Evolutionary conservation across 2,797 vertebrate genomes (phyloP), one percentile per base, ranked within the genome.

Genomic region (Hylomyscus alleni): DNA sequence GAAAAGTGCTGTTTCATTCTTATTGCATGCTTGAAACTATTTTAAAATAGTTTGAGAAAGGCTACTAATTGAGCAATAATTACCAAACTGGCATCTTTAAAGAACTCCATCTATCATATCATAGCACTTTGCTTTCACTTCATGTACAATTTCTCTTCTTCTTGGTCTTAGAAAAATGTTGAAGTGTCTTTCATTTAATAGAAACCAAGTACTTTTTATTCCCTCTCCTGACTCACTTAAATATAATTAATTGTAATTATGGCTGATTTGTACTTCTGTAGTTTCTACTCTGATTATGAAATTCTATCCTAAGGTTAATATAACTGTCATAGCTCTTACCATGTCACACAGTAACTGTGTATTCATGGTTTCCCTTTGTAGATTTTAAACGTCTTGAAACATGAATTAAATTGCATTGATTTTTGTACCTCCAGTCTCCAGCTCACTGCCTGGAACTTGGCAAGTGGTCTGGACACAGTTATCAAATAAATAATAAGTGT

Each of bases 401-500:
- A 52, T 60, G 24, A 24, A 92, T 62, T 76, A 47, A 91, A 58
- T 76, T 37, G 20, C n/a, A 92, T 52, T 92, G 54, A 85, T 76
- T 92, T 92, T 92, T 62, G 22, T 19, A 62, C 81, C 34, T 85
- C 1, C 24, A 85, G 31, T 76, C 10, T n/a, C n/a, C 2, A 65
- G 34, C 34, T 47, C n/a, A 52, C 17, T 92, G 81, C 56, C 72
- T 40, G 69, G 44, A 92, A 76, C 56, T 85, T 76, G 44, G 72
- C 24, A 85, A 65, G 81, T 76, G 44, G 44, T 76, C 69, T 76
- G 56, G 34, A 40, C 29, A 76, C 34, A 75, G 47, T 92, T 92
- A 92, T 76, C 69, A 91, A 84, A 47, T 92, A 92, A 76, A 85
- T 92, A 85, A 84, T 92, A 19, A 24, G 73, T 56, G 82, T 76